These are phyloP conservation scores for Merops nubicus DNA, from an alignment of 2,113 vertebrate species.

Conservation along the genomic window DNA sequence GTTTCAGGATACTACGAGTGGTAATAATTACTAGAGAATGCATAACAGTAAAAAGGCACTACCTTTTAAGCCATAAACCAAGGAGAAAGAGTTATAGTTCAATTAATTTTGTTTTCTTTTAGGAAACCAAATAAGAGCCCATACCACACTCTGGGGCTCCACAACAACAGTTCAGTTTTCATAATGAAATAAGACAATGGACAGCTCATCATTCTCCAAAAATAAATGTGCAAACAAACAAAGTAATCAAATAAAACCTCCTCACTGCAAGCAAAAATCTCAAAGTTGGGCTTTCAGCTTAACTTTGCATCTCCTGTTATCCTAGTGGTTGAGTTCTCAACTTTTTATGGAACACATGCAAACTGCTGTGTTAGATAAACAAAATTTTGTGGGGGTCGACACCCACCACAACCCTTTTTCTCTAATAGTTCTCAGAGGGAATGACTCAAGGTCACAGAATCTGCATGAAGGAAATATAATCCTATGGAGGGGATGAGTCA, in stretches of 20 bases:
- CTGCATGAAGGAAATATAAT: neutral
- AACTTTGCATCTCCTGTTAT: slow-evolving; percentile 16
- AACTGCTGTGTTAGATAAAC: neutral
- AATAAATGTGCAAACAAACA: slow-evolving; percentile 54
- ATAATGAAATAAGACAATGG: slow-evolving; percentile 49
- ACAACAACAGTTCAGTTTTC: slow-evolving; percentile 9
- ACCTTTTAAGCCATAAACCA: slow-evolving; percentile 43
- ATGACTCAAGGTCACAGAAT: neutral
- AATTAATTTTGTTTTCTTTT: slow-evolving; percentile 57
- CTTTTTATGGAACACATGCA: neutral
- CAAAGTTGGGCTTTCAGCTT: neutral
- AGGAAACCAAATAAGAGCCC: slow-evolving; percentile 9
- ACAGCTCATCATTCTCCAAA: slow-evolving; percentile 44
- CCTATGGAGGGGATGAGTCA: neutral
- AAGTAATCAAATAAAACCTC: slow-evolving; percentile 38
- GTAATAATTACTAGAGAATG: slow-evolving; percentile 42
- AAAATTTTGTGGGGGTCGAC: neutral
- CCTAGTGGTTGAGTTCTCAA: neutral
- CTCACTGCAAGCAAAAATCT: slow-evolving; percentile 26
- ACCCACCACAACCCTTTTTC: neutral
- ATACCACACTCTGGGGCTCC: neutral
- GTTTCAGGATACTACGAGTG: neutral
- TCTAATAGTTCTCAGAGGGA: neutral
- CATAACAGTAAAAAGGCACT: slow-evolving; percentile 28
- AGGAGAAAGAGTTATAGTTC: slow-evolving; percentile 39